phyloP scores from a whole-genome alignment of 2,113 vertebrate species.

The Oceanodroma tethys region DNA sequence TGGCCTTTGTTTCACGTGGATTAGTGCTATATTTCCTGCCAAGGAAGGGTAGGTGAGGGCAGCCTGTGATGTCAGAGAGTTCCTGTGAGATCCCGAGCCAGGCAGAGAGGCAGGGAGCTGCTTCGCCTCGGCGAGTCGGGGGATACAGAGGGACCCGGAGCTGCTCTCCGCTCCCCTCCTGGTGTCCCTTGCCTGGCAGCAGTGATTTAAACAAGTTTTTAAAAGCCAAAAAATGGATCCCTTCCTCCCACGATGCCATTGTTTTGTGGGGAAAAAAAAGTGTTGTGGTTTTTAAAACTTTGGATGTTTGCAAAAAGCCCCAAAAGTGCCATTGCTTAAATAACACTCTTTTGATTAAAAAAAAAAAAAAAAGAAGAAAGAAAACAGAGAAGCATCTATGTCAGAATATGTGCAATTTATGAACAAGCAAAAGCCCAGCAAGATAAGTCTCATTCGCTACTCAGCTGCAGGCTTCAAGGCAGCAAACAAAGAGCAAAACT shows the following conservation, averaged over 20 bases:
- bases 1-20: background rate
- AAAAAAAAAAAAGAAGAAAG: background rate
- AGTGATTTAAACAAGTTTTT: background rate
- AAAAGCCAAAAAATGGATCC: background rate
- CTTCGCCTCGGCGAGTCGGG: accelerated
- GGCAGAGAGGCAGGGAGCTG: background rate
- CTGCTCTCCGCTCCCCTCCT: background rate
- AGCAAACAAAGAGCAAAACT: background rate
- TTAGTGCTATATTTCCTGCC: background rate
- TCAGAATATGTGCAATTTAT: background rate
- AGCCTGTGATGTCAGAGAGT: background rate
- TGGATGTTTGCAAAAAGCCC: background rate
- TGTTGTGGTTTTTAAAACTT: background rate
- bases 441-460: background rate
- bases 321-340: background rate
- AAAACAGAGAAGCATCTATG: background rate
- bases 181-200: background rate
- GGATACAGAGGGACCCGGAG: background rate
- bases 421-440: background rate
- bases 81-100: background rate
- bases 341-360: background rate
- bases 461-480: background rate
- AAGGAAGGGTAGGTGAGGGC: background rate
- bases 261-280: background rate
- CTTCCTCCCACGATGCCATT: background rate